Percentiles rank a stretch among this genome's conserved stretches.
Conservation (phyloP, 2,888 invertebrate genomes). For the Troides helena region DNA sequence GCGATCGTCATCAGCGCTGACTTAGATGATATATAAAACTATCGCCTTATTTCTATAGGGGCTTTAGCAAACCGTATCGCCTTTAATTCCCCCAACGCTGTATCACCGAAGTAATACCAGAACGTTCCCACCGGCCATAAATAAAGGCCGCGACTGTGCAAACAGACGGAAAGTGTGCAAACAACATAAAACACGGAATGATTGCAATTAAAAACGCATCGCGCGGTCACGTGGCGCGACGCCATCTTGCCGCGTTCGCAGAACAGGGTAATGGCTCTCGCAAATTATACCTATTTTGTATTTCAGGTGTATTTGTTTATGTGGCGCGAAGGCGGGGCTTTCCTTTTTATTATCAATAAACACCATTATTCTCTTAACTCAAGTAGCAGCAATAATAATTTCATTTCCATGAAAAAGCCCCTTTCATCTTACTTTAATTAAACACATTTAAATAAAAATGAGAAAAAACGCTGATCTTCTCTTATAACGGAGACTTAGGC, state of each 20-base stretch:
- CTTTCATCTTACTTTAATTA: not conserved
- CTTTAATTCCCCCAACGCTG: conserved; percentile 28
- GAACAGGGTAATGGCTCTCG: conserved; percentile 45
- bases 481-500: no score
- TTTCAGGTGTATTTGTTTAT: conserved; percentile 19
- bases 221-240: conserved; percentile 64
- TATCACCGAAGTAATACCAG: conserved; percentile 40
- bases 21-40: no score
- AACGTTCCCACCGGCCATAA: conserved; percentile 73
- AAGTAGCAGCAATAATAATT: not conserved
- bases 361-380: not conserved
- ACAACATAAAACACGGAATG: conserved; percentile 80
- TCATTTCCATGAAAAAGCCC: not conserved
- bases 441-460: not conserved
- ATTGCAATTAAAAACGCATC: conserved; percentile 80
- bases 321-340: not conserved
- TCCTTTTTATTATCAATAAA: conserved; percentile 1
- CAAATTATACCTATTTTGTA: conserved; percentile 28
- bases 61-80: conserved; percentile 22
- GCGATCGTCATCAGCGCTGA: no score
- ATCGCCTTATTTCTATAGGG: no score
- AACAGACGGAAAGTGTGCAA: conserved; percentile 71
- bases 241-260: conserved; percentile 61
- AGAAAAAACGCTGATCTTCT: no score
- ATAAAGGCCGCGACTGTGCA: conserved; percentile 68